A percentile compares a stretch with the other conserved stretches of the same genome.
Evolutionary conservation across 2,888 invertebrate genomes (phyloP).

Genomic region (Drosophila diplacantha): DNA sequence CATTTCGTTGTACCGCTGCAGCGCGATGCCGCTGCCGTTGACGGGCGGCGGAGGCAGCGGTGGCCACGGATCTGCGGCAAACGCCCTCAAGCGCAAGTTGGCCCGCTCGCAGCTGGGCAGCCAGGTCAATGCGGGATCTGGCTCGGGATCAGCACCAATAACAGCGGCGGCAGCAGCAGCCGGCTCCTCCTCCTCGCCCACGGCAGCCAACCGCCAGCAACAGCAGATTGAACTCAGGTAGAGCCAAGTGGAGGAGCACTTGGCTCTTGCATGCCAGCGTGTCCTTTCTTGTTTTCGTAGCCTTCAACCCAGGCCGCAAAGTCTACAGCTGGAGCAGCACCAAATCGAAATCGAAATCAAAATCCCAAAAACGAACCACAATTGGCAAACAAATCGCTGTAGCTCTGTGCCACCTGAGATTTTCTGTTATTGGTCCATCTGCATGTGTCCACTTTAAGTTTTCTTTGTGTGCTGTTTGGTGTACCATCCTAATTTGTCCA

Average conservation of each 20-base stretch:
- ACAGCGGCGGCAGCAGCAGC: conserved; percentile 45
- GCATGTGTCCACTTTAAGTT: conserved; percentile 27
- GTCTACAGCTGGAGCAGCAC: conserved; percentile 24
- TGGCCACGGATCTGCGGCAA: conserved; percentile 27
- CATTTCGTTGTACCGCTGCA: conserved; percentile 77
- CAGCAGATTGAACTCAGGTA: conserved; percentile 77
- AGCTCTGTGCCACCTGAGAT: conserved; percentile 31
- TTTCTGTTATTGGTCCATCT: conserved; percentile 20
- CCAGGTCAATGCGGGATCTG: conserved; percentile 28
- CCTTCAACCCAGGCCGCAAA: conserved; percentile 23
- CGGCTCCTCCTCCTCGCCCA: conserved; percentile 40
- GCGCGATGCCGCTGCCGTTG: conserved; percentile 63
- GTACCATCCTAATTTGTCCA: conserved; percentile 17
- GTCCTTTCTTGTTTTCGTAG: conserved; percentile 29
- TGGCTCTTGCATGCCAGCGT: conserved; percentile 66
- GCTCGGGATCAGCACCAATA: conserved; percentile 32
- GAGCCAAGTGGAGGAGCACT: conserved; percentile 60
- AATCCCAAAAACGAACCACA: conserved; percentile 1
- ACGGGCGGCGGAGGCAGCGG: conserved; percentile 36
- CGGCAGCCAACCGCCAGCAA: conserved; percentile 55
- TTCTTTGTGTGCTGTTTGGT: conserved; percentile 33
- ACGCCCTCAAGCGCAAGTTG: conserved; percentile 62
- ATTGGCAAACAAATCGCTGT: conserved; percentile 34
- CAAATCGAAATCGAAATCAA: conserved; percentile 6
- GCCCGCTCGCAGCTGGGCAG: conserved; percentile 39